phyloP scores from a whole-genome alignment of 1,140 invertebrate genomes.

The Paralvinella palmiformis region DNA sequence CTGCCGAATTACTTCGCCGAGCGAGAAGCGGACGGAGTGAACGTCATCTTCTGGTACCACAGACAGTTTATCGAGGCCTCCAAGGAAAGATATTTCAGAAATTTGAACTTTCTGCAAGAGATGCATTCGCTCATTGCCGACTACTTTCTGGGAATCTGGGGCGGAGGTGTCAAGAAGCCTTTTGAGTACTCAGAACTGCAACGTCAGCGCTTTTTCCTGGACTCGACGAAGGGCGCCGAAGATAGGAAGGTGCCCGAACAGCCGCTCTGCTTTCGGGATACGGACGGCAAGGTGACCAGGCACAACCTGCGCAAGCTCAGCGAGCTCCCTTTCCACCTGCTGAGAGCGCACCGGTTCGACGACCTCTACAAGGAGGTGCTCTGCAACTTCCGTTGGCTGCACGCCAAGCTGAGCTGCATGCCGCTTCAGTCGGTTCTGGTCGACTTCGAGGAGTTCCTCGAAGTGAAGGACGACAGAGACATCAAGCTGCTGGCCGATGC shows the following conservation, averaged over 20 bases:
- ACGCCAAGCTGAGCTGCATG: constrained; percentile 90
- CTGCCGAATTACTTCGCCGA: constrained; percentile 17
- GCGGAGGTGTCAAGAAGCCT: constrained; percentile 81
- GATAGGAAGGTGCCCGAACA: constrained; percentile 94
- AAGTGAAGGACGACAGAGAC: constrained; percentile 61
- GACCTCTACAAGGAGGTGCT: constrained; percentile 89
- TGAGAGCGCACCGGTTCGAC: constrained; percentile 69
- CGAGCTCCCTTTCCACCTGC: constrained; percentile 89
- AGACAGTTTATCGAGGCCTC: constrained; percentile 24
- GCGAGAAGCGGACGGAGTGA: constrained; percentile 19
- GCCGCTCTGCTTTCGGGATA: constrained; percentile 84
- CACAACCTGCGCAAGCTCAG: constrained; percentile 53
- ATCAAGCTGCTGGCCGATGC: constrained; percentile 91
- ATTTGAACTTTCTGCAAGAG: constrained; percentile 91
- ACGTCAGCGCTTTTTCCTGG: constrained; percentile 61
- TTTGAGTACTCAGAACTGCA: constrained; percentile 98
- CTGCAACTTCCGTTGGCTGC: constrained; percentile 97
- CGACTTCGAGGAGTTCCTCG: constrained; percentile 91
- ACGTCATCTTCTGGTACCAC: constrained; percentile 29
- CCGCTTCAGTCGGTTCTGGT: constrained; percentile 84
- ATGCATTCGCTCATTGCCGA: constrained; percentile 97
- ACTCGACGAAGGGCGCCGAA: constrained; percentile 61
- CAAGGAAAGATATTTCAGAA: constrained; percentile 80
- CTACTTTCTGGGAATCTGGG: constrained; percentile 80
- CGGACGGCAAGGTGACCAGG: constrained; percentile 69